Base-by-base conservation (phyloP, 2,888 invertebrate genomes). In the Spisula subtruncata region DNA sequence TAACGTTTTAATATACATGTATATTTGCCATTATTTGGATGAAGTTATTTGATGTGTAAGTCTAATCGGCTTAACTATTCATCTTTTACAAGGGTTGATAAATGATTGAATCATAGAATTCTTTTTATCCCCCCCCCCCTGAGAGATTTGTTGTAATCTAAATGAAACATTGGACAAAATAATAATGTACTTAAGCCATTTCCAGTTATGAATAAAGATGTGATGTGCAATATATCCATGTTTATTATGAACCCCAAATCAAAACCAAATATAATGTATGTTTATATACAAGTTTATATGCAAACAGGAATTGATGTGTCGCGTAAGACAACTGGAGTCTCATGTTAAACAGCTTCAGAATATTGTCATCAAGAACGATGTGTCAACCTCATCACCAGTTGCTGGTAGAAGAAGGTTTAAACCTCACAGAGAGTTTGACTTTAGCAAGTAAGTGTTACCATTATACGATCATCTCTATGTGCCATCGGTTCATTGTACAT, bases 301-400 rank as follows among this genome's bases (percentile, higher is more conserved):
- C 71, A 32, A 41, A 60, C 89, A 98, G 98, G 98, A 98, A 95
- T 97, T 99, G 82, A 97, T 98, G 56, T 97, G 98, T 32, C 98
- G 97, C 97, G 97, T 99, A 89, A 96, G 98, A 66, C 98, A 98
- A 94, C 95, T 98, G 81, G 98, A 98, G 97, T 98, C 98, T 0
- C 98, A 98, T 95, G 98, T 98, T 95, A 96, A 97, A 48, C 98
- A 99, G 96, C 96, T 99, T 4, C 98, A 98, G 96, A 97, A 97
- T 94, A 95, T 97, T 35, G 95, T 97, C 75, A 94, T 96, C 20
- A 97, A 97, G 84, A 91, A 90, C 14, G 93, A 94, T 20, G 92
- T 87, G 20, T 92, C 89, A 79, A 75, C 81, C 2, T 51, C 25
- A 6, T 82, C 81, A 29, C 81, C 81, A 20, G 81, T 91, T 79